Evolutionary conservation across 92 coral and sea anemone species (phyloP), one percentile per base, ranked within the genome.

Genomic region (Zoanthus sociatus): DNA sequence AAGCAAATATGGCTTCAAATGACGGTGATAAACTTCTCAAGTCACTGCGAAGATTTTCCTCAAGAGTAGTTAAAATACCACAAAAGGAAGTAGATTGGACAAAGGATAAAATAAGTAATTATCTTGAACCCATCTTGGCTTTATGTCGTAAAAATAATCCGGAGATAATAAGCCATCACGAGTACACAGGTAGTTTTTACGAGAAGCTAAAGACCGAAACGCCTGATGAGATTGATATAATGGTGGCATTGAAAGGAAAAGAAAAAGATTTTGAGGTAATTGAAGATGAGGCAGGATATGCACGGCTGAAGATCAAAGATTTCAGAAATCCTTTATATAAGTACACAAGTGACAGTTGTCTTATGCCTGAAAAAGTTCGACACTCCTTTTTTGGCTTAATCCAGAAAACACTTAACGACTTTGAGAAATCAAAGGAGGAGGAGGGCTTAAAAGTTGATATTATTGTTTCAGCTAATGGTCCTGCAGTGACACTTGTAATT

Each of bases 401-500:
- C 3, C 85, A 81, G 45, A 81, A 81, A 67, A 26, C 85, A 81
- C 61, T 81, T 15, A 81, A 81, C 10, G 75, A 81, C 31, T 81
- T 81, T 20, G 5, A 10, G 6, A 81, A 67, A 5, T 63, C 42
- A 64, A 67, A 81, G 45, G 47, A 81, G 2, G 42, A 20, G 68
- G 58, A 81, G 0, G 48, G 50, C 16, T 76, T 84, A 15, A 61
- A 91, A 61, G 89, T 88, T 1, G 21, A 90, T 37, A 84, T 94
- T 75, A 79, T 73, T 17, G 89, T 92, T 1, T 72, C 85, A 5
- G 84, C 53, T 0, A 95, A 94, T 76, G 98, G 98, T n/a, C 98
- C 98, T 8, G 98, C 98, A 32, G 88, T 92, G 14, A 95, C 92
- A 48, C 30, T 94, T 12, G 94, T 90, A 10, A 89, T 94, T 54